A percentile compares a stretch with the other conserved stretches of the same genome.
These are phyloP conservation scores for Clarias magur DNA, from an alignment of 2,113 vertebrate species.

Conservation along the genomic window DNA sequence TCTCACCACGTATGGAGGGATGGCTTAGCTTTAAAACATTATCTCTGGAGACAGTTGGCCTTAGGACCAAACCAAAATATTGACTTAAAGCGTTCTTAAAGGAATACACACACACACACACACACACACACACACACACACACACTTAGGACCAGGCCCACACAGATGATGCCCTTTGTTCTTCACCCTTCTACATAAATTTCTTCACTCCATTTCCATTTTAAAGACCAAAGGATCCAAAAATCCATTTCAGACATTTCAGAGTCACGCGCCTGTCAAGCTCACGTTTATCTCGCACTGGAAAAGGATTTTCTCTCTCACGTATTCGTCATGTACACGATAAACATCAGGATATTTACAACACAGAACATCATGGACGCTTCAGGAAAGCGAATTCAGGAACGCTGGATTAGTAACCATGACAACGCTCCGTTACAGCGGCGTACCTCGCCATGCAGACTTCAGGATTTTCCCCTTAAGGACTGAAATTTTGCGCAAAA, in stretches of 20 bases:
- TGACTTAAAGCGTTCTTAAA: background rate
- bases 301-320: too few species aligned
- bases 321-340: background rate
- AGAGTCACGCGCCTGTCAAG: background rate
- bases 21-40: background rate
- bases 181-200: constrained; percentile 1
- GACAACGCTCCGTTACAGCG: too few species aligned
- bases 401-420: background rate
- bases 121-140: background rate
- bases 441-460: too few species aligned
- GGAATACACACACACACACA: background rate
- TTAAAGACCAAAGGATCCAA: background rate
- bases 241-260: background rate
- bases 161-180: background rate
- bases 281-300: too few species aligned
- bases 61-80: background rate
- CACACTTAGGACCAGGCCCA: background rate
- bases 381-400: background rate
- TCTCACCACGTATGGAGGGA: background rate
- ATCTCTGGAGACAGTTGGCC: background rate
- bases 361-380: background rate
- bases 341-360: background rate
- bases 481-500: too few species aligned
- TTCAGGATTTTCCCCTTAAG: too few species aligned
- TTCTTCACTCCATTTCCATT: background rate